These are phyloP conservation scores for Sisyra nigra DNA, from an alignment of 2,888 invertebrate genomes.

Conservation along the genomic window DNA sequence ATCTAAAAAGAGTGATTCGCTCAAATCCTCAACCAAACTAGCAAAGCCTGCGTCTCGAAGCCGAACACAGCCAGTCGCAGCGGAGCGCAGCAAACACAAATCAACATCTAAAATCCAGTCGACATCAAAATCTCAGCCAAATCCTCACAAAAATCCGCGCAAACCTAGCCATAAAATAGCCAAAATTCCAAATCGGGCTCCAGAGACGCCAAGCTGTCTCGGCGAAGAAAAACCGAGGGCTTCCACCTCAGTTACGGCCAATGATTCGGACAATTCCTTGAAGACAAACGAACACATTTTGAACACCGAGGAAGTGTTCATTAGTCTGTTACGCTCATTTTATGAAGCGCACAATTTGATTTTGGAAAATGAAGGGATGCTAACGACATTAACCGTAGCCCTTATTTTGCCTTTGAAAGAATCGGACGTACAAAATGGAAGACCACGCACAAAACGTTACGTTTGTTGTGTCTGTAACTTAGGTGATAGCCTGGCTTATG, in stretches of 20 bases:
- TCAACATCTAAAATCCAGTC: background rate
- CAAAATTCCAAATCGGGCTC: background rate
- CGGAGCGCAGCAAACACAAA: background rate
- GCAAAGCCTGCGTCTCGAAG: background rate
- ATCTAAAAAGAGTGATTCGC: background rate
- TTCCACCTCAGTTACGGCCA: background rate
- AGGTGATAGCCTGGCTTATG: slow-evolving; percentile 78
- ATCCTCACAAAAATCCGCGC: slow-evolving; percentile 4
- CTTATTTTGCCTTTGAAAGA: slow-evolving; percentile 46
- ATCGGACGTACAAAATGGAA: background rate
- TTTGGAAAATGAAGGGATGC: slow-evolving; percentile 61
- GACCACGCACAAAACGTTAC: slow-evolving; percentile 29
- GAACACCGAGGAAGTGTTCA: slow-evolving; percentile 56
- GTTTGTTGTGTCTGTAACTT: slow-evolving; percentile 78
- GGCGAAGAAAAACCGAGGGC: slow-evolving; percentile 19
- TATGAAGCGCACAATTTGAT: slow-evolving; percentile 76
- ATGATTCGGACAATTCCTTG: slow-evolving; percentile 1
- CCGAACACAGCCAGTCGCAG: too few species aligned
- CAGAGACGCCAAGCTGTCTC: slow-evolving; percentile 19
- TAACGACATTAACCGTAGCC: slow-evolving; percentile 73
- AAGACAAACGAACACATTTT: slow-evolving; percentile 21
- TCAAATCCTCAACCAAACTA: background rate
- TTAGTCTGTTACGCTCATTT: slow-evolving; percentile 59
- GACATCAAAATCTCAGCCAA: background rate
- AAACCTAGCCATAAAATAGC: slow-evolving; percentile 5